These are phyloP conservation scores for Podotricha telesiphe DNA, from an alignment of 2,888 invertebrate genomes.

Conservation along the genomic window DNA sequence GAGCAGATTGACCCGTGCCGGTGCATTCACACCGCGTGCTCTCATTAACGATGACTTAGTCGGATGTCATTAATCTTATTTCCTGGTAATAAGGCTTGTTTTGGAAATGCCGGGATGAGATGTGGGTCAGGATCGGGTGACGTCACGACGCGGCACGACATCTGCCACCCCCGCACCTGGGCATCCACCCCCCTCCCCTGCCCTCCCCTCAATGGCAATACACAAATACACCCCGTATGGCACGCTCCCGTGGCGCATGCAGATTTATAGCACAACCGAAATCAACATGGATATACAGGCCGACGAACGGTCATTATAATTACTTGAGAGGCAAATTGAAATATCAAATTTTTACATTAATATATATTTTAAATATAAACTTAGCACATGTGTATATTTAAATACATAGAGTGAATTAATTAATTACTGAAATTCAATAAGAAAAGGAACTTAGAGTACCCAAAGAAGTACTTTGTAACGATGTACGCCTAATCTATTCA, in stretches of 20 bases:
- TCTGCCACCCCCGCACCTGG: slow-evolving; percentile 79
- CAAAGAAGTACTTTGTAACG: too few relatives aligned
- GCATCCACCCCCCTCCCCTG: slow-evolving; percentile 40
- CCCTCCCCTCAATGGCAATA: too few relatives aligned
- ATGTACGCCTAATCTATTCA: too few relatives aligned
- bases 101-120: slow-evolving; percentile 45
- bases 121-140: slow-evolving; percentile 62
- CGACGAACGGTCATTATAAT: slow-evolving; percentile 23
- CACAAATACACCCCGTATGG: slow-evolving; percentile 33
- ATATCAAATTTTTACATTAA: too few relatives aligned
- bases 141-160: slow-evolving; percentile 58
- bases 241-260: slow-evolving; percentile 57
- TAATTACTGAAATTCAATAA: too few relatives aligned
- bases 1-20: slow-evolving; percentile 50
- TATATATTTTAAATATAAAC: neutral
- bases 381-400: neutral
- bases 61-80: slow-evolving; percentile 23
- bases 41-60: slow-evolving; percentile 16
- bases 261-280: slow-evolving; percentile 63
- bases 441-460: too few relatives aligned
- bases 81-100: slow-evolving; percentile 31
- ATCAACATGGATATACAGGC: slow-evolving; percentile 33
- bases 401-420: too few relatives aligned
- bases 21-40: slow-evolving; percentile 20
- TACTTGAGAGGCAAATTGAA: neutral